Evolutionary conservation across 2,888 invertebrate genomes (phyloP).

Genomic region (Thecophora atra): DNA sequence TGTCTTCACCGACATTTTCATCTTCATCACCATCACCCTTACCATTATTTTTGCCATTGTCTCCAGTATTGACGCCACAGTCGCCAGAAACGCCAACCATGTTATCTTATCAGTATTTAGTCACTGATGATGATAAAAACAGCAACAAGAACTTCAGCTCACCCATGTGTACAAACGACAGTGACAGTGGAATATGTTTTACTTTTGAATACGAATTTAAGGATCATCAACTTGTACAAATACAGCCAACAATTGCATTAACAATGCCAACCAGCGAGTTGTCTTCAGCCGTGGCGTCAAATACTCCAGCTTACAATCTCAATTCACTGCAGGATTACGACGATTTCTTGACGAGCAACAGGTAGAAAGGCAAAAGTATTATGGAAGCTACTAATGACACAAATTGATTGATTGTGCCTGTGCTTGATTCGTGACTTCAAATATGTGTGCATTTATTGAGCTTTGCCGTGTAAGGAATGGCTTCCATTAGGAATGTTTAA

Average conservation of each 20-base stretch:
- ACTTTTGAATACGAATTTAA: constrained; percentile 63
- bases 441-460: not conserved
- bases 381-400: constrained; percentile 54
- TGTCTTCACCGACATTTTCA: constrained; percentile 16
- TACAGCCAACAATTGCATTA: constrained; percentile 58
- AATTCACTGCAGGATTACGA: constrained; percentile 12
- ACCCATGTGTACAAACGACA: constrained; percentile 37
- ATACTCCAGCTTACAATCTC: constrained; percentile 28
- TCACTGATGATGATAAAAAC: constrained; percentile 36
- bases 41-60: constrained; percentile 28
- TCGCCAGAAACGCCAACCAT: constrained; percentile 40
- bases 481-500: not conserved
- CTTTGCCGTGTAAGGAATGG: not conserved
- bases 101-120: constrained; percentile 21
- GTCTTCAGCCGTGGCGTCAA: not conserved
- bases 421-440: too few relatives aligned
- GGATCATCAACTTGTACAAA: constrained; percentile 63
- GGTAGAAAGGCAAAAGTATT: not conserved
- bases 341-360: constrained; percentile 4
- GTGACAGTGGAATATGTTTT: constrained; percentile 57
- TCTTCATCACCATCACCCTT: constrained; percentile 34
- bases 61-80: constrained; percentile 37
- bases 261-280: constrained; percentile 45
- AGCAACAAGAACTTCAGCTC: constrained; percentile 27
- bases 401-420: constrained; percentile 31